Conservation (phyloP, 2,797 vertebrate species). For the Coccyzus lansbergi region DNA sequence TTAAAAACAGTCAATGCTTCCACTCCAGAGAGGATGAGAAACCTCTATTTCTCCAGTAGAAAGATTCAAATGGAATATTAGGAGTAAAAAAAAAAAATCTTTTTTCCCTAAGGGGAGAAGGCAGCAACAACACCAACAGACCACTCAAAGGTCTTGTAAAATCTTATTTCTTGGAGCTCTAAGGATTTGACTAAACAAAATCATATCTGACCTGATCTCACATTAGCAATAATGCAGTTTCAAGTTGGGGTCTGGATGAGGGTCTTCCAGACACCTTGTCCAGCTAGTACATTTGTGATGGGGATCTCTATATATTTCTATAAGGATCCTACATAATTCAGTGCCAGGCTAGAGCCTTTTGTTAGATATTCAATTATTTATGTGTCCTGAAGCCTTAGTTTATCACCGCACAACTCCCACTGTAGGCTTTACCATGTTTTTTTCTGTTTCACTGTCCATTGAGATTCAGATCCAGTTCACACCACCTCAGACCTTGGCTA, state of each 20-base stretch:
- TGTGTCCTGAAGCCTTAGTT: too few relatives aligned
- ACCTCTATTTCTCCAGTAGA: fast-evolving
- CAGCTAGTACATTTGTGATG: background rate
- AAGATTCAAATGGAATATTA: background rate
- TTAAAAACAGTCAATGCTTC: background rate
- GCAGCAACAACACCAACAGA: background rate
- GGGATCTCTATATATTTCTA: too few relatives aligned
- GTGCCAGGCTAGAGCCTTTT: too few relatives aligned
- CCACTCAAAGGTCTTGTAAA: background rate
- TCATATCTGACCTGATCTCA: background rate
- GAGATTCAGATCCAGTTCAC: too few relatives aligned
- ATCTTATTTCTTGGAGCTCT: background rate
- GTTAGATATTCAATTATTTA: too few relatives aligned
- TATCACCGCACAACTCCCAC: too few relatives aligned
- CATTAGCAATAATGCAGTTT: background rate
- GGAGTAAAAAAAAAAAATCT: fast-evolving
- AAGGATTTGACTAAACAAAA: background rate
- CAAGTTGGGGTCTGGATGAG: background rate
- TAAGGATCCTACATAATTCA: too few relatives aligned
- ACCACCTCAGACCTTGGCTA: too few relatives aligned
- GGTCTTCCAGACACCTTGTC: background rate
- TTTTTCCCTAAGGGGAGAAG: background rate
- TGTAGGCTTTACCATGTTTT: too few relatives aligned
- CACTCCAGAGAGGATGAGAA: background rate
- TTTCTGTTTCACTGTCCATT: too few relatives aligned